Conservation (phyloP, 2,888 invertebrate genomes). For the Sphaerophoria rueppellii region DNA sequence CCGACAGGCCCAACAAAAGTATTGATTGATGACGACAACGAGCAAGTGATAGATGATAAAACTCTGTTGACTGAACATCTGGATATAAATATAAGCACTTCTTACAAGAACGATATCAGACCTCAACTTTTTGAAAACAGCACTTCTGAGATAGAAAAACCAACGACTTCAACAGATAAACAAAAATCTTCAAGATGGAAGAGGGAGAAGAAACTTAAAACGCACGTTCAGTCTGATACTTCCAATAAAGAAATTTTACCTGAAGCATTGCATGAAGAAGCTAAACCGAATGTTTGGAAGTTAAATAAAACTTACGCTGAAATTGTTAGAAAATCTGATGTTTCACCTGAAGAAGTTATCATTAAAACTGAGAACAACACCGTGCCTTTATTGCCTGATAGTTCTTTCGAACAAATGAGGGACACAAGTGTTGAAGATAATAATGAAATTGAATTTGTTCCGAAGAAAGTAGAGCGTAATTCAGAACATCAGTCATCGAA, state of each 20-base stretch:
- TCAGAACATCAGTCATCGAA: no score
- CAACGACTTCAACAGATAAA: background rate
- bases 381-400: background rate
- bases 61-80: no score
- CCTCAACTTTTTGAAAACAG: no score
- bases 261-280: background rate
- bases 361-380: conserved; percentile 9
- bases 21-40: no score
- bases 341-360: conserved; percentile 71
- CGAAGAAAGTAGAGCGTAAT: no score
- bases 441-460: no score
- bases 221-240: background rate
- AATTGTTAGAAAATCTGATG: conserved; percentile 79
- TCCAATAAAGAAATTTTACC: background rate
- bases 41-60: no score
- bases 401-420: no score
- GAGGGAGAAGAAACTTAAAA: conserved; percentile 27
- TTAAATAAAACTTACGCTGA: conserved; percentile 79
- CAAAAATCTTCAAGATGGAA: conserved; percentile 20
- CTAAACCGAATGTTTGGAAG: conserved; percentile 46
- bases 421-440: no score
- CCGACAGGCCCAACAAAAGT: no score
- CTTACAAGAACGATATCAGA: no score
- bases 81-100: no score
- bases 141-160: background rate